Percentiles rank a stretch among this genome's conserved stretches.
Evolutionary conservation across 2,113 vertebrate species (phyloP).

Genomic region (Brachionichthys hirsutus): DNA sequence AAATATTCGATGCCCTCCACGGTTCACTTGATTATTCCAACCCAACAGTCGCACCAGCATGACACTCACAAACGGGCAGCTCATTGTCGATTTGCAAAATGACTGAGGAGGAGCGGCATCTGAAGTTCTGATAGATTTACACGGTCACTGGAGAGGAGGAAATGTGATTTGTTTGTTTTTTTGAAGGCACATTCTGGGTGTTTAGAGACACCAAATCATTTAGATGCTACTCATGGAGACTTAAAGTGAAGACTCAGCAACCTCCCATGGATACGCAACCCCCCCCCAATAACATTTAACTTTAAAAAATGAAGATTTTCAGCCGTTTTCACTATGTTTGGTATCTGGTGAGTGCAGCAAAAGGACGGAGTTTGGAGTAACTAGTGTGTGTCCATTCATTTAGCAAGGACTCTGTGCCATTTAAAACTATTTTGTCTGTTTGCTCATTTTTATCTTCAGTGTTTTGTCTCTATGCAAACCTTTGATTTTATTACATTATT

Average conservation of each 20-base stretch:
- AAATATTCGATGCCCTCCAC: constrained; percentile 63
- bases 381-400: constrained; percentile 14
- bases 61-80: constrained; percentile 13
- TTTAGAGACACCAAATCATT: constrained; percentile 13
- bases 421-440: constrained; percentile 8
- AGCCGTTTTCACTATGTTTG: constrained; percentile 87
- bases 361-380: not conserved
- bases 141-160: constrained; percentile 17
- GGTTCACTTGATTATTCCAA: constrained; percentile 51
- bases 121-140: constrained; percentile 24
- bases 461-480: constrained; percentile 12
- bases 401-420: constrained; percentile 3
- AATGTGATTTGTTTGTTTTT: constrained; percentile 9
- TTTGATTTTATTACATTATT: not conserved
- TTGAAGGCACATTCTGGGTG: constrained; percentile 16
- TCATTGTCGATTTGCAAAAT: constrained; percentile 50
- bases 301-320: constrained; percentile 81
- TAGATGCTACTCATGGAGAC: constrained; percentile 42
- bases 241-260: constrained; percentile 2
- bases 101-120: constrained; percentile 45
- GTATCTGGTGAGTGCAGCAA: constrained; percentile 83
- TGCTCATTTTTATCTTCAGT: constrained; percentile 6
- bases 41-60: constrained; percentile 23
- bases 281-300: not conserved
- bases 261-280: not conserved